Conservation (phyloP, 37 sponge, comb jelly and placozoan species). For the Agelas oroides region DNA sequence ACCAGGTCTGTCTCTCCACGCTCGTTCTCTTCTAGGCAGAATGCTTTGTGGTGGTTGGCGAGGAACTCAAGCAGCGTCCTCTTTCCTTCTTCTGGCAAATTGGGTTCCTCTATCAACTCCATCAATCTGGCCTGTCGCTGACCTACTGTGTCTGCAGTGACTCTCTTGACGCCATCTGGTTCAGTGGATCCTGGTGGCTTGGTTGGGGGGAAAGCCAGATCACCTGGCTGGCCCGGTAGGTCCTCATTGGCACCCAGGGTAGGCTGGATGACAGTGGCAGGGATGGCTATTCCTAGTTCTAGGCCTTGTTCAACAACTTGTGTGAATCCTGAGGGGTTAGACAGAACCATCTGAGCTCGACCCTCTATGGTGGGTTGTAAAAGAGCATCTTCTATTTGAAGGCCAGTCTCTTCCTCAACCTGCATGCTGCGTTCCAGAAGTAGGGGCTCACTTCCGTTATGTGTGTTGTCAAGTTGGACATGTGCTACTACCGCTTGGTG, state of each 20-base stretch:
- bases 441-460: not conserved
- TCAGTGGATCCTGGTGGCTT: too few relatives aligned
- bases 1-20: slow-evolving; percentile 54
- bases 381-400: not conserved
- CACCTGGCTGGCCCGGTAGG: too few relatives aligned
- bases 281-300: slow-evolving; percentile 17
- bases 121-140: not conserved
- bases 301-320: slow-evolving; percentile 9
- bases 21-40: slow-evolving; percentile 28
- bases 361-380: not conserved
- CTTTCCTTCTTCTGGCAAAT: not conserved
- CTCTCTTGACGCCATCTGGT: not conserved
- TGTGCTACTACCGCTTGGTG: not conserved
- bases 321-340: slow-evolving; percentile 11
- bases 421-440: not conserved
- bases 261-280: too few relatives aligned
- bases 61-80: not conserved
- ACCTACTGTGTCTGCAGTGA: not conserved
- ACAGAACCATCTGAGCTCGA: slow-evolving; percentile 3
- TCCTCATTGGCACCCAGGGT: too few relatives aligned
- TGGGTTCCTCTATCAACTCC: not conserved
- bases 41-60: slow-evolving; percentile 16
- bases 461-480: slow-evolving; percentile 17
- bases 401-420: not conserved
- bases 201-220: too few relatives aligned